These are phyloP conservation scores for Pterocles burchelli DNA, from an alignment of 2,113 vertebrate genomes.

Conservation along the genomic window DNA sequence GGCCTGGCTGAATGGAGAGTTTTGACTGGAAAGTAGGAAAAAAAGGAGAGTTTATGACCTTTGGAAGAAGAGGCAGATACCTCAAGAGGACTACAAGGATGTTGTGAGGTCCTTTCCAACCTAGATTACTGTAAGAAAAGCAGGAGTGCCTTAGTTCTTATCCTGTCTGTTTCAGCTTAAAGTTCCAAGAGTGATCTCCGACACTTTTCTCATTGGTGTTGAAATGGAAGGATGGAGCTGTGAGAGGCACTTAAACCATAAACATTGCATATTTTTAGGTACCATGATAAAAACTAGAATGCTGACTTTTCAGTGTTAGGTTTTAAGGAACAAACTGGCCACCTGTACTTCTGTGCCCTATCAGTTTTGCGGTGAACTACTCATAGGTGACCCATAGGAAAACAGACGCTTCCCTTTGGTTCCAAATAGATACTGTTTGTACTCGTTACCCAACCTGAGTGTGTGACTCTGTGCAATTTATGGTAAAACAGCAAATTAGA, in stretches of 20 bases:
- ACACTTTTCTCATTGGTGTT: not conserved
- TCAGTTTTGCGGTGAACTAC: not conserved
- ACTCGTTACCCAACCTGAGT: not conserved
- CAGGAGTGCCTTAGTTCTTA: not conserved
- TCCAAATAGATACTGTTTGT: not conserved
- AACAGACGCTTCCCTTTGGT: not conserved
- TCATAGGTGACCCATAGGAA: not conserved
- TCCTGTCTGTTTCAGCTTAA: not conserved
- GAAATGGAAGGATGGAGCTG: not conserved
- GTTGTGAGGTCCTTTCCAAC: too few relatives aligned
- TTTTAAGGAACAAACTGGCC: not conserved
- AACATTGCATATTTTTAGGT: not conserved
- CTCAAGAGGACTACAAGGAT: too few relatives aligned
- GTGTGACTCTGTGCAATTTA: not conserved
- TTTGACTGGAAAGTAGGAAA: too few relatives aligned
- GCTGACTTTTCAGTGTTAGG: not conserved
- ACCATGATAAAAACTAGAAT: not conserved
- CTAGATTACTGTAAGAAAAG: not conserved
- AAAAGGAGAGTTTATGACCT: too few relatives aligned
- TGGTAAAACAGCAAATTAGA: not conserved
- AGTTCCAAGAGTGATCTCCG: not conserved
- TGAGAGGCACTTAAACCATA: not conserved
- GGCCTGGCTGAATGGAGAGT: too few relatives aligned
- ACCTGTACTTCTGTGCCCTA: not conserved
- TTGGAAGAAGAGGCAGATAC: too few relatives aligned